These are phyloP conservation scores for Colostygia pectinataria DNA, from an alignment of 2,888 invertebrate species.

Conservation along the genomic window DNA sequence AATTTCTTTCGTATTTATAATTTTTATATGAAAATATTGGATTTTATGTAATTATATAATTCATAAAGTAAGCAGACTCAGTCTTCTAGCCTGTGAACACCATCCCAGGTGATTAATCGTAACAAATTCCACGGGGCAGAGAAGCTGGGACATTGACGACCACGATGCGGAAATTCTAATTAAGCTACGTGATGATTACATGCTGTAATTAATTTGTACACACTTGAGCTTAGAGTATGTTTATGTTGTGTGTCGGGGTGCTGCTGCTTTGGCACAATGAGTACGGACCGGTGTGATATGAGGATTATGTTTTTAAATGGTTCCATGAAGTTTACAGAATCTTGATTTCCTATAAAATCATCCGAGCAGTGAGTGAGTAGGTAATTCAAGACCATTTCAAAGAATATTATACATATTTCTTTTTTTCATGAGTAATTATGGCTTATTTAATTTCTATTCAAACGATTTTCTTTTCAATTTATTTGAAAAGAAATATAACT, in stretches of 20 bases:
- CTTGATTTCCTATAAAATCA: neutral
- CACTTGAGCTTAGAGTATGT: conserved; percentile 7
- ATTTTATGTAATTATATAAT: no score
- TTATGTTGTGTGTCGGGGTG: neutral
- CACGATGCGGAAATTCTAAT: conserved; percentile 43
- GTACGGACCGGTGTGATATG: no score
- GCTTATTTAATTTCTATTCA: neutral
- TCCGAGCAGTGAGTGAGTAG: neutral
- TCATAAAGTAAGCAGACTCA: no score
- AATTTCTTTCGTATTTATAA: no score
- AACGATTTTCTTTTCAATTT: conserved; percentile 4
- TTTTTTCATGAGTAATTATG: neutral
- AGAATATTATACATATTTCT: neutral
- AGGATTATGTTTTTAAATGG: neutral
- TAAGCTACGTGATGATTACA: conserved; percentile 37
- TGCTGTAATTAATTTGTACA: conserved; percentile 29
- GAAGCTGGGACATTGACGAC: conserved; percentile 37
- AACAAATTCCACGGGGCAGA: conserved; percentile 37
- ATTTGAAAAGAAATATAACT: no score
- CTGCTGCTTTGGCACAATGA: neutral
- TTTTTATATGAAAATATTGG: no score
- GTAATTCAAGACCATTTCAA: no score
- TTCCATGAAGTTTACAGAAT: neutral
- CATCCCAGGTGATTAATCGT: conserved; percentile 44
- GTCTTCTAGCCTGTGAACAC: conserved; percentile 24